Evolutionary conservation across 1,140 invertebrate species (phyloP), one percentile per base, ranked within the genome.

Genomic region (Drosophila baimaii): DNA sequence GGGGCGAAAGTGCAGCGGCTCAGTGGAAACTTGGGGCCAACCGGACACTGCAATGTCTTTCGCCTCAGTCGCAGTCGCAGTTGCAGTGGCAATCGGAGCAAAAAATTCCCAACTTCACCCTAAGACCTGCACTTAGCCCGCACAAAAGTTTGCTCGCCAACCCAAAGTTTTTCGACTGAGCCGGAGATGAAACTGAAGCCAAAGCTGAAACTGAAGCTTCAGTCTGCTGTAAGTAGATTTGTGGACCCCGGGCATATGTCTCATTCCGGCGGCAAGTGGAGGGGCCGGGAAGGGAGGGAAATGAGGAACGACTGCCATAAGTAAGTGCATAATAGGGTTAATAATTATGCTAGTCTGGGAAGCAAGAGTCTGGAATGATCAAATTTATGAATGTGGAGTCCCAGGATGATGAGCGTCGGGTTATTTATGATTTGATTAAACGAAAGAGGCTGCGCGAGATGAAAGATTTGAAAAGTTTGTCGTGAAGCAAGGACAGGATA

Each of bases 91-190:
- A 74, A 41, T 65, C 39, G 58, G 49, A 69, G 56, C 59, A 86
- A 86, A 79, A 86, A 86, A 79, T 81, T 21, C n/a, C 66, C 44
- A 86, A 86, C 75, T 86, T 86, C 74, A 43, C 44, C 65, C 70
- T 64, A 79, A 79, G 79, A 85, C 70, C 76, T 79, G 79, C 79
- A 86, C 82, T 86, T 86, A 79, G 75, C 56, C 46, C 46, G 72
- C 73, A 76, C 51, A 72, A 86, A 85, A 81, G 62, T 84, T 84
- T 85, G 27, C 33, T 35, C 39, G 31, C 41, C 33, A 47, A 19
- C 43, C 23, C 41, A 59, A 86, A 81, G 46, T 86, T 84, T 86
- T 62, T 46, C 41, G 35, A 71, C 79, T 76, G 62, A 86, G 74
- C 79, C 61, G 59, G 59, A 65, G 65, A 39, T 68, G 65, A 68